phyloP scores from a whole-genome alignment of 2,888 invertebrate species.

The Chaitophorus viminalis region DNA sequence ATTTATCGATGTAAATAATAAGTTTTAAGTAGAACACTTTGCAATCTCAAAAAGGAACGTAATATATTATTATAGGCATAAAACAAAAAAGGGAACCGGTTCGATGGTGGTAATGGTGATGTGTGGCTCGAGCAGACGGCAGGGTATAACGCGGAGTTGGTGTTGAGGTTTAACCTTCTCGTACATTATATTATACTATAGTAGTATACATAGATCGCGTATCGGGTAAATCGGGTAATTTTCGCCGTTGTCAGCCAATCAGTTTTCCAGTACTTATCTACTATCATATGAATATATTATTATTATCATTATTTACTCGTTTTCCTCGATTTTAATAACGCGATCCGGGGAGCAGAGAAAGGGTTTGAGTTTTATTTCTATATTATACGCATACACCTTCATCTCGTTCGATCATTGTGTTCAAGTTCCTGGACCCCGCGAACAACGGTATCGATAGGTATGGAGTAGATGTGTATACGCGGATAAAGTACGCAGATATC shows the following conservation, averaged over 20 bases:
- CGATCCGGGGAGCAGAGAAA: neutral
- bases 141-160: neutral
- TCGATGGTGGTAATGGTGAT: neutral
- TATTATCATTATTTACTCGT: neutral
- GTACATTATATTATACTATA: neutral
- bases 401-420: slow-evolving; percentile 7
- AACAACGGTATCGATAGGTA: neutral
- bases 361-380: neutral
- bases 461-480: neutral
- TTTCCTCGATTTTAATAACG: neutral
- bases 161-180: neutral
- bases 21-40: neutral
- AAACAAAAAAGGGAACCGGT: neutral
- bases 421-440: slow-evolving; percentile 16
- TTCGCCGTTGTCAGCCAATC: neutral
- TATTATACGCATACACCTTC: neutral
- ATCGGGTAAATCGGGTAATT: neutral
- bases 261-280: neutral
- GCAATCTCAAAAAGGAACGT: neutral
- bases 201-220: neutral
- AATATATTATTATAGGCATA: neutral
- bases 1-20: neutral
- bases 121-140: neutral
- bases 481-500: neutral
- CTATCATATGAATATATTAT: neutral